Evolutionary conservation across 2,888 invertebrate genomes (phyloP).

Genomic region (Caenorhabditis sp.): DNA sequence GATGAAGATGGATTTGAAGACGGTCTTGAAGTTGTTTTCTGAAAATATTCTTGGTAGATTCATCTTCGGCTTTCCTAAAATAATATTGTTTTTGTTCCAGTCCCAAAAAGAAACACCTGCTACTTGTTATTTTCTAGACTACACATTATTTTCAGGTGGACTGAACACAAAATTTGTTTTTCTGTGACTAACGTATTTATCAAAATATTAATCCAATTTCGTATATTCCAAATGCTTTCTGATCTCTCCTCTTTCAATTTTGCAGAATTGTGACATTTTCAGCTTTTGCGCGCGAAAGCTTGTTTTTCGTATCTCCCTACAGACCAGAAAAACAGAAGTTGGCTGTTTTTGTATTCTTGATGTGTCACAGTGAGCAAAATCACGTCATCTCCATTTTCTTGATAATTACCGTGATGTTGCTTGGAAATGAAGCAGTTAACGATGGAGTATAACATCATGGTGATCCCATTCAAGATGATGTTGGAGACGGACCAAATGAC

Average conservation of each 20-base stretch:
- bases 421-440: constrained; percentile 21
- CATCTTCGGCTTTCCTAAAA: too few relatives aligned
- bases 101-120: not conserved
- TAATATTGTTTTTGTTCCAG: not conserved
- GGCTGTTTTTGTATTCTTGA: not conserved
- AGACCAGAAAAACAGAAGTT: not conserved
- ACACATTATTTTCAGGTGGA: not conserved
- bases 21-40: constrained; percentile 27
- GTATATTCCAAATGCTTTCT: not conserved
- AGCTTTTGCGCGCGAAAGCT: not conserved
- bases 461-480: constrained; percentile 27
- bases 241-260: not conserved
- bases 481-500: constrained; percentile 33
- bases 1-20: constrained; percentile 47
- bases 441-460: constrained; percentile 19
- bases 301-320: not conserved
- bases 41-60: not conserved
- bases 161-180: not conserved
- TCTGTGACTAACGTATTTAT: not conserved
- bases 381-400: not conserved
- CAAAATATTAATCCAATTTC: not conserved
- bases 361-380: not conserved
- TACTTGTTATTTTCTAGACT: not conserved
- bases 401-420: constrained; percentile 28
- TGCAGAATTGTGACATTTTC: constrained; percentile 7